Conservation (phyloP, 2,113 vertebrate genomes). For the Microtus montanus region DNA sequence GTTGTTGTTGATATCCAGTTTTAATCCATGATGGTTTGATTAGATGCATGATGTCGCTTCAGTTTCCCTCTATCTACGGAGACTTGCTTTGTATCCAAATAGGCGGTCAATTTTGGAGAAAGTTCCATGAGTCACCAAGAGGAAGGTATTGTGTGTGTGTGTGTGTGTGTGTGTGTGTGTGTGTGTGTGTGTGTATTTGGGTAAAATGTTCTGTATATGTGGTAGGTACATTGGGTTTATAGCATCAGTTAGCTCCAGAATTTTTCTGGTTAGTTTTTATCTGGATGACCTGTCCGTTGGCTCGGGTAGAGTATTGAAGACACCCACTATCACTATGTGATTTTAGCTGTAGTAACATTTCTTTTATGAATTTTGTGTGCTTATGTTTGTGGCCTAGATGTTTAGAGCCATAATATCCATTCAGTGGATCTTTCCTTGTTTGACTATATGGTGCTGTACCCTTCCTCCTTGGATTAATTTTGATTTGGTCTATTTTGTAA, state of each 20-base stretch:
- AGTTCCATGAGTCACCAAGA: neutral
- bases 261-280: neutral
- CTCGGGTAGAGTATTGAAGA: too few relatives aligned
- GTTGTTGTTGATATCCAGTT: too few relatives aligned
- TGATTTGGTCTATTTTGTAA: neutral
- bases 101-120: too few relatives aligned
- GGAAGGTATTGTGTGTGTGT: neutral
- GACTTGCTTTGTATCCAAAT: too few relatives aligned
- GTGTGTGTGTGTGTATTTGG: neutral
- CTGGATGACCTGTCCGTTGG: neutral
- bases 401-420: neutral
- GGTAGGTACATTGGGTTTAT: neutral
- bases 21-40: too few relatives aligned
- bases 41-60: fast-evolving
- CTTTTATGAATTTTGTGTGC: neutral
- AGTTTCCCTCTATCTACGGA: too few relatives aligned
- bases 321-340: neutral
- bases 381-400: neutral
- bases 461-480: neutral
- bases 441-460: neutral
- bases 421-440: neutral
- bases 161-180: neutral
- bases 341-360: neutral
- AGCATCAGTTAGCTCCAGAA: neutral
- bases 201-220: neutral